Evolutionary conservation across 1,140 invertebrate species (phyloP).

Genomic region (Lordiphosa stackelbergi): DNA sequence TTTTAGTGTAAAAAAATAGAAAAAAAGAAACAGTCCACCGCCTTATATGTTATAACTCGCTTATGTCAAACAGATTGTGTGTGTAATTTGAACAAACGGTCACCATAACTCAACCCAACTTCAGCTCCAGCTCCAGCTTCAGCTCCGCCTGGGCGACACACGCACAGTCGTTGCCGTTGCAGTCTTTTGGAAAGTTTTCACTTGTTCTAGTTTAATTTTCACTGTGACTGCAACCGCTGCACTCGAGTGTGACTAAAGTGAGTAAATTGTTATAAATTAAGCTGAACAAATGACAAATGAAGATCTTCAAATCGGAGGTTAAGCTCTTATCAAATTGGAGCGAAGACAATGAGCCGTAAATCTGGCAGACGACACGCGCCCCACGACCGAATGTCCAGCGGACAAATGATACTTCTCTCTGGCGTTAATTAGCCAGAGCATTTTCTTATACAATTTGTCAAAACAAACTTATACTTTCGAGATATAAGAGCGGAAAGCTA

Average conservation of each 20-base stretch:
- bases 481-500: slow-evolving; percentile 58
- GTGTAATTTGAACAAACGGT: slow-evolving; percentile 51
- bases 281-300: slow-evolving; percentile 68
- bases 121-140: slow-evolving; percentile 1
- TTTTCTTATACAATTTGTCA: slow-evolving; percentile 68
- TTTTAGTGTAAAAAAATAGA: slow-evolving; percentile 13
- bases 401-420: not conserved
- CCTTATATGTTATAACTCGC: slow-evolving; percentile 67
- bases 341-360: slow-evolving; percentile 27
- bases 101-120: slow-evolving; percentile 8
- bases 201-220: slow-evolving; percentile 54
- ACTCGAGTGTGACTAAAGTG: slow-evolving; percentile 48
- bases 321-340: slow-evolving; percentile 61
- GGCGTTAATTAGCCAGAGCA: slow-evolving; percentile 53
- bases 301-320: slow-evolving; percentile 8
- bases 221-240: slow-evolving; percentile 6
- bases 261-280: slow-evolving; percentile 64
- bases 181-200: slow-evolving; percentile 44
- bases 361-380: not conserved
- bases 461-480: slow-evolving; percentile 74
- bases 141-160: slow-evolving; percentile 6
- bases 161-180: too few species aligned
- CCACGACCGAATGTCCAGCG: slow-evolving; percentile 7
- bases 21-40: slow-evolving; percentile 7
- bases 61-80: slow-evolving; percentile 67